Conservation (phyloP, 1,140 invertebrate species). For the Drosophila navojoa region DNA sequence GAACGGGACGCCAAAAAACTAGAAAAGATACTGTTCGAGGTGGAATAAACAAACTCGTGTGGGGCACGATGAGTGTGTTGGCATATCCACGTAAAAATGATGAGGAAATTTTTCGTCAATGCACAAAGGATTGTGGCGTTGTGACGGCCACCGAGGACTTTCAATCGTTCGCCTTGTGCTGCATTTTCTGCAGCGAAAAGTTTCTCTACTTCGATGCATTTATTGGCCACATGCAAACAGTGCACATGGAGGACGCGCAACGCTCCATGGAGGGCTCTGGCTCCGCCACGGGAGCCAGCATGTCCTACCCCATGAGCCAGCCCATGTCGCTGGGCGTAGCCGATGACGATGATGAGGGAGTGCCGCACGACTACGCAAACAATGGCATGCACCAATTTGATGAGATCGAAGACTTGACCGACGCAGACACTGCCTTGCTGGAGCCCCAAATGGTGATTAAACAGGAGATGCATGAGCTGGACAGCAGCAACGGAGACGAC, state of each 20-base stretch:
- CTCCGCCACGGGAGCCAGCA: conserved; percentile 1
- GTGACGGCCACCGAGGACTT: conserved; percentile 80
- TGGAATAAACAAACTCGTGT: conserved; percentile 26
- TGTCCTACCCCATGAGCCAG: conserved; percentile 30
- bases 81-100: conserved; percentile 83
- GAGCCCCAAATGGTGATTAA: conserved; percentile 81
- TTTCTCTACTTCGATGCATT: conserved; percentile 82
- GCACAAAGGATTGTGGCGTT: conserved; percentile 79
- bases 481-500: conserved; percentile 51
- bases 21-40: conserved; percentile 18
- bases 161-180: conserved; percentile 76
- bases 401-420: conserved; percentile 75
- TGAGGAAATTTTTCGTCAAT: conserved; percentile 77
- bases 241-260: conserved; percentile 56
- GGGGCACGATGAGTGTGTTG: conserved; percentile 76
- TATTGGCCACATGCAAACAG: conserved; percentile 78
- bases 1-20: conserved; percentile 28
- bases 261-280: conserved; percentile 27
- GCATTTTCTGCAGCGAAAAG: conserved; percentile 72
- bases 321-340: conserved; percentile 50
- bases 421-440: conserved; percentile 68
- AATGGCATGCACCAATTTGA: conserved; percentile 49
- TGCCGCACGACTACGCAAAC: conserved; percentile 29
- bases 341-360: conserved; percentile 13
- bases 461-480: conserved; percentile 68